phyloP scores from a whole-genome alignment of 2,797 vertebrate species.

The Adrianichthys oophorus region DNA sequence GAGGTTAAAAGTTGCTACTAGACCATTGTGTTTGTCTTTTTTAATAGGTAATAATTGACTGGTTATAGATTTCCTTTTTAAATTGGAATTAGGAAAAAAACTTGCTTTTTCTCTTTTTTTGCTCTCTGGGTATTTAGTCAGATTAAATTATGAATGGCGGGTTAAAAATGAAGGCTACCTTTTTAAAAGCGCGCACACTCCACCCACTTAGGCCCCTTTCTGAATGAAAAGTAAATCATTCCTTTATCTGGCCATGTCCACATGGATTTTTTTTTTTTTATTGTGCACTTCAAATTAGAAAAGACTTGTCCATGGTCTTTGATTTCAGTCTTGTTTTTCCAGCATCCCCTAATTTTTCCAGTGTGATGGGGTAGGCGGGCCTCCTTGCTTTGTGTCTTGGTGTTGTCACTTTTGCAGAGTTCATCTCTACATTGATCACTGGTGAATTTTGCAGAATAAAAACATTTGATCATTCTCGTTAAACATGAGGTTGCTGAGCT shows the following conservation, averaged over 20 bases:
- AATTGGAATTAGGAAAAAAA: constrained; percentile 20
- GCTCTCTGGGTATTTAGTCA: constrained; percentile 12
- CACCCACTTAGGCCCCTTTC: constrained; percentile 37
- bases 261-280: constrained; percentile 5
- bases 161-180: constrained; percentile 46
- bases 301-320: constrained; percentile 5
- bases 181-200: constrained; percentile 25
- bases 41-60: constrained; percentile 10
- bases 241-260: constrained; percentile 7
- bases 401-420: not conserved
- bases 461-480: constrained; percentile 2
- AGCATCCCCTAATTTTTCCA: constrained; percentile 3
- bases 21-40: constrained; percentile 29
- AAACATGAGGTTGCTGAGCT: constrained; percentile 5
- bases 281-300: constrained; percentile 11
- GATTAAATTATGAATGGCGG: constrained; percentile 12
- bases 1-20: constrained; percentile 34
- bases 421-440: constrained; percentile 11
- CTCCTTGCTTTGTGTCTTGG: too few species aligned
- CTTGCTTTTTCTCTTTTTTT: constrained; percentile 10
- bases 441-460: constrained; percentile 18
- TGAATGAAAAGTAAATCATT: constrained; percentile 20
- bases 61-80: constrained; percentile 22
- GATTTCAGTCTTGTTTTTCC: not conserved
- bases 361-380: too few species aligned